Base-by-base conservation (phyloP, 2,888 invertebrate genomes). In the Chloromyia formosa region DNA sequence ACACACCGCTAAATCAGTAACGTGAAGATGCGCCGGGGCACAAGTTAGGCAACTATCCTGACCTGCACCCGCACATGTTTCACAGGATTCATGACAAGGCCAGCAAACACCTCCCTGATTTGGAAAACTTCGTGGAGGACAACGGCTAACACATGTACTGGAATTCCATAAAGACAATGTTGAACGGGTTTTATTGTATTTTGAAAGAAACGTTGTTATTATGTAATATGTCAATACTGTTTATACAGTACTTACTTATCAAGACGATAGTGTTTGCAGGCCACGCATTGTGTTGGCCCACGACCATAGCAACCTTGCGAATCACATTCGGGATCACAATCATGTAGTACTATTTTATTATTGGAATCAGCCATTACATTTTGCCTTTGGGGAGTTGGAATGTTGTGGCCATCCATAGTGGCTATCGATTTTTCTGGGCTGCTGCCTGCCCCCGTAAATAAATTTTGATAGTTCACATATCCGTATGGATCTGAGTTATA, bases 21-120 rank as follows among this genome's bases (percentile, higher is more conserved):
- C 93, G 81, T 93, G 88, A 61, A 94, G 88, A 83, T 95, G 94
- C 62, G 93, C 93, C 2, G 94, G 93, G 0, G 94, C 92, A 84
- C 95, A 95, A 1, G 93, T 92, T 60, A 94, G 86, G 81, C 95
- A 95, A 73, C 94, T 94, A 82, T 94, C 94, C 82, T 93, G 94
- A 12, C 94, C 94, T 2, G 94, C 91, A 7, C 95, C 96, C 23
- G 93, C 93, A 81, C 96, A 96, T 16, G 93, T 94, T 82, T 93
- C 92, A 81, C 96, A 96, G 14, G 94, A 94, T 82, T 94, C 94
- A 82, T 95, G 94, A 80, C 96, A 96, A 0, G 93, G 92, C 89
- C 92, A 92, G 81, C 95, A 96, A 22, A 92, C 90, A 58, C 91
- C 93, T 56, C 92, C 92, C 80, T 92, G 91, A 82, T 94, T 93